Evolutionary conservation across 2,797 vertebrate species (phyloP).

Genomic region (Chelon labrosus): DNA sequence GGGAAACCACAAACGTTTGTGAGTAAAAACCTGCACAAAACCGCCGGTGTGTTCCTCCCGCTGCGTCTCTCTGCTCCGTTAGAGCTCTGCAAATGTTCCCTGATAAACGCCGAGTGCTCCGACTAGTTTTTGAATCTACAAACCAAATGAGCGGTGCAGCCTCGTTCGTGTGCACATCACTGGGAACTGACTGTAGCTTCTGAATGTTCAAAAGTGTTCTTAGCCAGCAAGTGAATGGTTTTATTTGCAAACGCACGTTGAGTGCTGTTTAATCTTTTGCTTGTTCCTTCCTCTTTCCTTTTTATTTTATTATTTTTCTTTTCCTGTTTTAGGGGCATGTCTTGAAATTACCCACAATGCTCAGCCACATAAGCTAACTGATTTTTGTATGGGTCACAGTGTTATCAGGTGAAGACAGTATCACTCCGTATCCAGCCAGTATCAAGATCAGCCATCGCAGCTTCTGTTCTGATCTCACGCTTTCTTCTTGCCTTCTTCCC

Average conservation of each 20-base stretch:
- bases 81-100: constrained; percentile 44
- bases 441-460: constrained; percentile 61
- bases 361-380: constrained; percentile 72
- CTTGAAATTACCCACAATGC: constrained; percentile 58
- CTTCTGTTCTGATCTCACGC: constrained; percentile 60
- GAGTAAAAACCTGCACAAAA: constrained; percentile 11
- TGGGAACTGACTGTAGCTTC: constrained; percentile 57
- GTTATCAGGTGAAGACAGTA: constrained; percentile 67
- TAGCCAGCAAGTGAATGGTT: constrained; percentile 68
- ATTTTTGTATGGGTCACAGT: constrained; percentile 53
- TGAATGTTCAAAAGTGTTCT: constrained; percentile 81
- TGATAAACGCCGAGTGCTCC: constrained; percentile 33
- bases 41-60: not conserved
- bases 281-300: constrained; percentile 10
- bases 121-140: constrained; percentile 48
- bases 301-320: constrained; percentile 1
- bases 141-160: constrained; percentile 57
- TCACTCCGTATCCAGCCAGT: constrained; percentile 51
- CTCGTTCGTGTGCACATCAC: constrained; percentile 40
- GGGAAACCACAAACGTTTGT: not conserved
- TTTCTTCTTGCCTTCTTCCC: constrained; percentile 56
- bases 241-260: constrained; percentile 32
- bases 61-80: constrained; percentile 23
- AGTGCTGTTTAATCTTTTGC: constrained; percentile 53
- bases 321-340: constrained; percentile 46